A percentile compares a stretch with the other conserved stretches of the same genome.
phyloP scores from a whole-genome alignment of 2,888 invertebrate species.

The Byasa hedistus region DNA sequence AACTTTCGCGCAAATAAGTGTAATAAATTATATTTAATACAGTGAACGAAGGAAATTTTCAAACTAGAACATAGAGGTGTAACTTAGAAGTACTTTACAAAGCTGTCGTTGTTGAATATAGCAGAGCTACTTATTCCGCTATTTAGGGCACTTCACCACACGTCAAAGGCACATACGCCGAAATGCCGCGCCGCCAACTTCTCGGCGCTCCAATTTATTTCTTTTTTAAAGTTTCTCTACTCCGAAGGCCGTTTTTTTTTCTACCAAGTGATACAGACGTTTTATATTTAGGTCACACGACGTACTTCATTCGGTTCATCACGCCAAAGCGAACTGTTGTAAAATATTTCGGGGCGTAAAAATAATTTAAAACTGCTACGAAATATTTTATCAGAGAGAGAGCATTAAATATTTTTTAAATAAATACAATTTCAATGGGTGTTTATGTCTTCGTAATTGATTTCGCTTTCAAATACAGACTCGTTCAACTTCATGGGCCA shows the following conservation, averaged over 20 bases:
- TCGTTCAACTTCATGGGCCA: neutral
- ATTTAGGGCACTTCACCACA: slow-evolving; percentile 31
- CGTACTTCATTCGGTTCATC: slow-evolving; percentile 25
- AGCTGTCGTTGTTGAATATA: slow-evolving; percentile 29
- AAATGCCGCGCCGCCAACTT: slow-evolving; percentile 29
- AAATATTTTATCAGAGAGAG: neutral
- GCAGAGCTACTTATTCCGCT: slow-evolving; percentile 31
- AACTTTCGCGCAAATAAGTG: neutral
- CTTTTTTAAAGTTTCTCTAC: slow-evolving; percentile 31
- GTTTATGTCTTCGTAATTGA: neutral
- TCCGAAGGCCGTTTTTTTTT: slow-evolving; percentile 25
- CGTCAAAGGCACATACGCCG: slow-evolving; percentile 29
- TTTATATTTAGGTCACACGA: slow-evolving; percentile 29
- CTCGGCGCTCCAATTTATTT: slow-evolving; percentile 29
- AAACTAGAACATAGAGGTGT: slow-evolving; percentile 26
- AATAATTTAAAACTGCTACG: neutral
- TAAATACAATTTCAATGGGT: neutral
- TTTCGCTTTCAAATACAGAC: slow-evolving; percentile 1
- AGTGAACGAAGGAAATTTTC: neutral
- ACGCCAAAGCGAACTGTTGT: slow-evolving; percentile 15
- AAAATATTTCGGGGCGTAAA: slow-evolving; percentile 7
- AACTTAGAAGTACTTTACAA: slow-evolving; percentile 31
- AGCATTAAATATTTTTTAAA: neutral
- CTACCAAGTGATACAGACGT: slow-evolving; percentile 26
- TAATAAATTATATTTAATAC: slow-evolving; percentile 16